phyloP scores from a whole-genome alignment of 1,140 invertebrate species.

The Camponotus floridanus region DNA sequence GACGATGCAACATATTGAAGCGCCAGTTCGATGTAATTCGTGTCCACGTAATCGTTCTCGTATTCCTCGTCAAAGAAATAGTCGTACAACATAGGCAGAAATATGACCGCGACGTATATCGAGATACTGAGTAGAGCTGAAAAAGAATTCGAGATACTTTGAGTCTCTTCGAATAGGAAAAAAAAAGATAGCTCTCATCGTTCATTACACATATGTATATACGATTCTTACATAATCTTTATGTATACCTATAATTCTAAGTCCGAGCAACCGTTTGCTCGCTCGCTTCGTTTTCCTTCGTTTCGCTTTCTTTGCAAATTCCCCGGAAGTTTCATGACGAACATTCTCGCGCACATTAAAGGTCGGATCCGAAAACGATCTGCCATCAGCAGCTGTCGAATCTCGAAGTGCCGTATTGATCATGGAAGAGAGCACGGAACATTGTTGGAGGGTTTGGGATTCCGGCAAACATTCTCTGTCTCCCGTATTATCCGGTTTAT shows the following conservation, averaged over 20 bases:
- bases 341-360: slow-evolving; percentile 18
- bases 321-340: slow-evolving; percentile 45
- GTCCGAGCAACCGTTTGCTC: slow-evolving; percentile 67
- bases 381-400: slow-evolving; percentile 42
- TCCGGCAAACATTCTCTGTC: slow-evolving; percentile 65
- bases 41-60: slow-evolving; percentile 74
- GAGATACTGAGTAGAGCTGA: slow-evolving; percentile 77
- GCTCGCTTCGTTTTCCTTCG: slow-evolving; percentile 47
- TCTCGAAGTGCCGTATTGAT: slow-evolving; percentile 77
- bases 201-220: not conserved
- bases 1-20: slow-evolving; percentile 78
- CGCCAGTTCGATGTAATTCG: slow-evolving; percentile 76
- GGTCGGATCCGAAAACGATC: slow-evolving; percentile 24
- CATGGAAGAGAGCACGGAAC: slow-evolving; percentile 78
- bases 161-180: not conserved
- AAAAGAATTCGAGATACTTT: slow-evolving; percentile 21
- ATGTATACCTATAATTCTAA: slow-evolving; percentile 74
- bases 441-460: slow-evolving; percentile 77
- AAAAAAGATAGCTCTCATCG: not conserved
- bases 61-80: slow-evolving; percentile 77
- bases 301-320: slow-evolving; percentile 55
- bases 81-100: slow-evolving; percentile 79
- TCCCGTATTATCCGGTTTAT: slow-evolving; percentile 57
- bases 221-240: not conserved
- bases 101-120: slow-evolving; percentile 77